Evolutionary conservation across 2,113 vertebrate genomes (phyloP), one percentile per base, ranked within the genome.

Genomic region (Panthera uncia): DNA sequence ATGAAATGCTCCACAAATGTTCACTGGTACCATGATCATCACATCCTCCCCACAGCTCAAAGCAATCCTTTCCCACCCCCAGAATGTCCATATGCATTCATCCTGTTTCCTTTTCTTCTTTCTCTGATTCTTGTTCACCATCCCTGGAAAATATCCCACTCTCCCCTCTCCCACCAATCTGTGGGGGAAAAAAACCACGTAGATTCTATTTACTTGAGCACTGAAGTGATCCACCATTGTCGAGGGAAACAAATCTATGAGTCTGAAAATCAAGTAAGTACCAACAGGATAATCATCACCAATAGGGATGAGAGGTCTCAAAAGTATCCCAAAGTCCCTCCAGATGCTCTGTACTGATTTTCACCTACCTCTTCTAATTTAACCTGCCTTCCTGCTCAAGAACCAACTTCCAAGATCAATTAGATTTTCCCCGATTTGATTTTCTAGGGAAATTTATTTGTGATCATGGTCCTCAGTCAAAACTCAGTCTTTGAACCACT

Each of bases 191-290:
- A 94, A 97, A 95, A 65, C 45, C 45, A 82, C 65, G 52, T 12
- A 87, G 87, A 65, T n/a, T 38, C 31, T 88, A 7, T 89, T 86
- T 95, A 84, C 57, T 36, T 55, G 93, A 92, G 65, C 80, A 73
- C 69, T 63, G 38, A 52, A 10, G 80, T 33, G 74, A 80, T 63
- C 78, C 69, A 29, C 21, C 14, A 50, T 19, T 89, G 81, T 57
- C 45, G 79, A 91, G 61, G 71, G 50, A 82, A 88, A 89, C 48
- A 92, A 92, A 97, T 48, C 68, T 80, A 45, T 25, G n/a, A 73
- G 88, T 78, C 69, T 91, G 76, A 71, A 95, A 87, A 88, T 45
- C 90, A 84, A 97, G 14, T 31, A 65, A 87, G 84, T 95, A 89
- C 11, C 18, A 80, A 87, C 3, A 88, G 31, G 33, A 80, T 41